Percentiles rank a stretch among this genome's conserved stretches.
These are phyloP conservation scores for Myotis davidii DNA, from an alignment of 2,113 vertebrate species.

Conservation along the genomic window DNA sequence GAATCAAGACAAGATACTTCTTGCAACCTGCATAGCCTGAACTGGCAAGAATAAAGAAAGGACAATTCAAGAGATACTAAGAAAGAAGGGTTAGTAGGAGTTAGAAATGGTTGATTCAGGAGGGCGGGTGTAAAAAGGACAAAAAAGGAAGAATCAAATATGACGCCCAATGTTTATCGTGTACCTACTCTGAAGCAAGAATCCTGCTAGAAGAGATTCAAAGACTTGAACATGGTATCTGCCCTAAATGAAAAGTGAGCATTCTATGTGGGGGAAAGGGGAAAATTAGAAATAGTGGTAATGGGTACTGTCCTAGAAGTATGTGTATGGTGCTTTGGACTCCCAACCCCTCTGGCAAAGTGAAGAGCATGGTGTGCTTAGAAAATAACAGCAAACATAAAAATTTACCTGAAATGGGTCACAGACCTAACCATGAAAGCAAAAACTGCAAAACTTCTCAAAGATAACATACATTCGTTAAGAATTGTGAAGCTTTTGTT, in stretches of 20 bases:
- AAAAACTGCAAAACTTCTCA: background rate
- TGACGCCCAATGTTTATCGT: background rate
- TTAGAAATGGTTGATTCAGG: background rate
- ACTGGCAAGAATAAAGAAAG: background rate
- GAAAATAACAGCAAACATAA: background rate
- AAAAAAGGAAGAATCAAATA: background rate
- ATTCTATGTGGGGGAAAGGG: background rate
- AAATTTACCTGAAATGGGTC: background rate
- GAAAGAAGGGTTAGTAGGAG: background rate
- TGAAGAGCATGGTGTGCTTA: background rate
- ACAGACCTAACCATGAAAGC: background rate
- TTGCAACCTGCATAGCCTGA: background rate
- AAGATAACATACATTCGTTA: constrained; percentile 2
- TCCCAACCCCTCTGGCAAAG: background rate
- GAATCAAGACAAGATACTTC: background rate
- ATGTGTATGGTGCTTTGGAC: background rate
- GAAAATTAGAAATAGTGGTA: background rate
- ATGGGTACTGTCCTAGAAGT: background rate
- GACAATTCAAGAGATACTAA: background rate
- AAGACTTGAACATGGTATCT: background rate
- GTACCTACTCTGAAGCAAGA: background rate
- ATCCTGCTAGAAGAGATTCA: background rate
- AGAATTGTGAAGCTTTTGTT: background rate
- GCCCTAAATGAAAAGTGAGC: background rate
- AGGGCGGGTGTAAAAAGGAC: background rate